These are phyloP conservation scores for Aphidius ervi DNA, from an alignment of 1,140 invertebrate species.

Conservation along the genomic window DNA sequence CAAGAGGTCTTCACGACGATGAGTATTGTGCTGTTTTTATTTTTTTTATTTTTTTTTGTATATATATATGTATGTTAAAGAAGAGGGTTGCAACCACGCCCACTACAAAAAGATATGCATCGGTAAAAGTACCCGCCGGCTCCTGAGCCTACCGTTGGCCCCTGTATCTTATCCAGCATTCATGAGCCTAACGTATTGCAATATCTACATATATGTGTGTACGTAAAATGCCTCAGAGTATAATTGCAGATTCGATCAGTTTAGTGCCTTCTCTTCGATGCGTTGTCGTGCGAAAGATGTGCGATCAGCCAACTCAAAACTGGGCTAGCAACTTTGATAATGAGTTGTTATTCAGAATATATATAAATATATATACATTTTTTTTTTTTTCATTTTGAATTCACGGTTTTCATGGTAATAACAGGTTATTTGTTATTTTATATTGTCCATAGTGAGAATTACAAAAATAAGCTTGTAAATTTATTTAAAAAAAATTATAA, in stretches of 20 bases:
- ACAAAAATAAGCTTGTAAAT: background rate
- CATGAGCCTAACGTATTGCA: too few species aligned
- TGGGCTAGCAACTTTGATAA: slow-evolving; percentile 16
- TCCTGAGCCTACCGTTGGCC: slow-evolving; percentile 27
- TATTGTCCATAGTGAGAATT: background rate
- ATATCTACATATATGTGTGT: background rate
- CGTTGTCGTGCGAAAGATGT: slow-evolving; percentile 11
- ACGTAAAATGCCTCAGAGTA: slow-evolving; percentile 8
- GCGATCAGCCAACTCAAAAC: slow-evolving; percentile 21
- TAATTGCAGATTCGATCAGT: slow-evolving; percentile 27
- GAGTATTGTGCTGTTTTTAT: background rate
- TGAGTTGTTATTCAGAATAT: too few species aligned
- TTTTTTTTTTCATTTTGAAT: too few species aligned
- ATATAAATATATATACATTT: too few species aligned
- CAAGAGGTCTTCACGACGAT: slow-evolving; percentile 13
- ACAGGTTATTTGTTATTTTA: too few species aligned
- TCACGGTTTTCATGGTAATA: too few species aligned
- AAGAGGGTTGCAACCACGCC: slow-evolving; percentile 20
- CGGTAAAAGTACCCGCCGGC: slow-evolving; percentile 19
- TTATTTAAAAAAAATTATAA: too few species aligned
- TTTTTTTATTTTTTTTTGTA: slow-evolving; percentile 10
- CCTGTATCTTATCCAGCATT: slow-evolving; percentile 21
- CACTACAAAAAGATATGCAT: slow-evolving; percentile 26
- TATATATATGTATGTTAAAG: slow-evolving; percentile 15
- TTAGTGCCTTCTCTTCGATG: slow-evolving; percentile 1